Conservation (phyloP, 2,113 vertebrate genomes). For the Mungos mungo region DNA sequence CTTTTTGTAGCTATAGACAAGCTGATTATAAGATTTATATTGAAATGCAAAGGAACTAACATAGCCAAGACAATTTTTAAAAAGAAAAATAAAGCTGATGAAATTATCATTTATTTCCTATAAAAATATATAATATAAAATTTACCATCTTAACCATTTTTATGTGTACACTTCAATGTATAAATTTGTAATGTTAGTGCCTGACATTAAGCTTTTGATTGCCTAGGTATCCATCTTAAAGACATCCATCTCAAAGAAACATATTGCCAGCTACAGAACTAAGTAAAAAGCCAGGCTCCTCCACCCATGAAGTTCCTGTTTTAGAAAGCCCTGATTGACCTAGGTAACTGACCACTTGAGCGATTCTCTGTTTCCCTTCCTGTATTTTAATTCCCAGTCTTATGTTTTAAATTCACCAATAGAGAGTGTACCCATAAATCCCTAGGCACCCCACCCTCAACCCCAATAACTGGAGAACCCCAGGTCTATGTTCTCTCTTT, state of each 20-base stretch:
- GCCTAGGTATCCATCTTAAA: not conserved
- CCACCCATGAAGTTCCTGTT: not conserved
- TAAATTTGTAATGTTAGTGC: not conserved
- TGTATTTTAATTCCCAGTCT: not conserved
- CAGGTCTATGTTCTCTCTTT: not conserved
- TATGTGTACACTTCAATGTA: not conserved
- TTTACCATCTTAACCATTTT: not conserved
- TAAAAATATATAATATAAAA: not conserved
- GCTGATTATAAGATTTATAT: not conserved
- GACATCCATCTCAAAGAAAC: not conserved
- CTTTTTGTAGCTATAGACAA: not conserved
- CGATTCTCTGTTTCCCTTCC: not conserved
- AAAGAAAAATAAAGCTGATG: not conserved
- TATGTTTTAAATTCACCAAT: not conserved
- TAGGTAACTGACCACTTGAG: not conserved
- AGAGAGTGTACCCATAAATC: not conserved
- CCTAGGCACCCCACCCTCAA: not conserved
- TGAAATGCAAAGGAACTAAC: not conserved
- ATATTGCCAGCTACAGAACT: not conserved
- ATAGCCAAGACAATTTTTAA: not conserved
- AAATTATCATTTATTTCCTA: not conserved
- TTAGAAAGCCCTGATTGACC: not conserved
- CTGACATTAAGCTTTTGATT: not conserved
- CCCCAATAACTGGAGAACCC: not conserved
- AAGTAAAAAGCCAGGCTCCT: not conserved